phyloP scores from a whole-genome alignment of 2,888 invertebrate genomes.

The Xestia sexstrigata region DNA sequence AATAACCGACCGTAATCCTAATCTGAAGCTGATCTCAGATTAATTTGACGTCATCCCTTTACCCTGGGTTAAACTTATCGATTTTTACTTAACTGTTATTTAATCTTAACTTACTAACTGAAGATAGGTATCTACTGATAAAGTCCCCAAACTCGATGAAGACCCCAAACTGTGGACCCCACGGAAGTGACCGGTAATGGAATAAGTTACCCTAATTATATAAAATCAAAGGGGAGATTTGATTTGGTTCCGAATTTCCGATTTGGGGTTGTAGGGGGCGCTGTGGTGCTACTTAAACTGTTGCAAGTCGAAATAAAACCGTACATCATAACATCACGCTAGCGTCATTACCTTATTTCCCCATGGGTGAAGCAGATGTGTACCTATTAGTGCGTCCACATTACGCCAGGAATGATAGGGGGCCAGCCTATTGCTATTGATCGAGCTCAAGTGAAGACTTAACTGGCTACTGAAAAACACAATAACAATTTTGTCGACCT shows the following conservation, averaged over 20 bases:
- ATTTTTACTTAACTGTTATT: conserved; percentile 59
- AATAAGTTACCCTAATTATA: conserved; percentile 58
- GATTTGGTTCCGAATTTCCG: conserved; percentile 43
- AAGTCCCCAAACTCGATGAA: conserved; percentile 2
- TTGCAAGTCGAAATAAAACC: not conserved
- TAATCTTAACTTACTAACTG: conserved; percentile 32
- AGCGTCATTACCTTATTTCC: not conserved
- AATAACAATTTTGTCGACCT: too few relatives aligned
- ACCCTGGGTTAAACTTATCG: conserved; percentile 43
- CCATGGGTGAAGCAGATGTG: not conserved
- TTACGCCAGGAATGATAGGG: not conserved
- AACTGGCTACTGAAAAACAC: not conserved
- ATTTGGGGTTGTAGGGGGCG: not conserved
- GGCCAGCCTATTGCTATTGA: too few relatives aligned
- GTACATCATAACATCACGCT: not conserved
- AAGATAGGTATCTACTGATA: conserved; percentile 8
- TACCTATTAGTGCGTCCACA: not conserved
- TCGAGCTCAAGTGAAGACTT: not conserved
- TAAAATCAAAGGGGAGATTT: conserved; percentile 44
- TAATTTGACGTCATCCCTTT: conserved; percentile 9
- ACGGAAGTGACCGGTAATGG: conserved; percentile 70
- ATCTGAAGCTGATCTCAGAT: conserved; percentile 16
- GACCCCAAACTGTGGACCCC: conserved; percentile 55
- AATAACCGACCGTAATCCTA: conserved; percentile 11
- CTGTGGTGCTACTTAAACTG: not conserved